Base-by-base conservation (phyloP, 2,888 invertebrate genomes). In the Patella pellucida region DNA sequence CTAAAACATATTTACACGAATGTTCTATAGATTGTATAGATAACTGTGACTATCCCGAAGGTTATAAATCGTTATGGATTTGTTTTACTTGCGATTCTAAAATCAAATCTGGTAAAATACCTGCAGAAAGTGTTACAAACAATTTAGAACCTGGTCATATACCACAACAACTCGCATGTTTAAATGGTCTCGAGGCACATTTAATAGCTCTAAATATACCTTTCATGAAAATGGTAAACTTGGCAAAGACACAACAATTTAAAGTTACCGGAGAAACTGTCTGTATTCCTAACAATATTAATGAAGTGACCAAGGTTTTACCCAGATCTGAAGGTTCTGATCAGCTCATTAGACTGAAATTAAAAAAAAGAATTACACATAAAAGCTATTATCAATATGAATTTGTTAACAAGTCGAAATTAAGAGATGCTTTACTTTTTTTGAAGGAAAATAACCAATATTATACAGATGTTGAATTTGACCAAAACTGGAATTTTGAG, bases 51-150 rank as follows among this genome's bases (percentile, higher is more conserved):
- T 62, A 19, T 62, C 23, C 62, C 11, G 62, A 62, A 19, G 23
- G 16, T 16, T 54, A 54, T 16, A 54, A 54, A 54, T 16, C 54
- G 16, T 54, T 54, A 31, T 69, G 69, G 41, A 69, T 69, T 12
- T 41, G 50, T 16, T 23, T 50, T 14, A 69, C 31, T 12, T 69
- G 50, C 50, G 11, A 27, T 14, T 27, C 27, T 14, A 69, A 69
- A 31, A 16, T 69, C 12, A 27, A 27, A 69, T 11, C 11, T 15
- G 70, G 70, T 9, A 70, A 70, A 41, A 70, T 51, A n/a, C 70
- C 70, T 16, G 52, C 70, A 12, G 70, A 70, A 27, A 15, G 15
- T 70, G 70, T 70, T n/a, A 50, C 50, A 14, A 70, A 70, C 41
- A 51, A 70, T 70, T 31, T 70, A n/a, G 50, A 41, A 27, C 70